Evolutionary conservation across 2,888 invertebrate genomes (phyloP).

Genomic region (Hermaeophaga mercurialis): DNA sequence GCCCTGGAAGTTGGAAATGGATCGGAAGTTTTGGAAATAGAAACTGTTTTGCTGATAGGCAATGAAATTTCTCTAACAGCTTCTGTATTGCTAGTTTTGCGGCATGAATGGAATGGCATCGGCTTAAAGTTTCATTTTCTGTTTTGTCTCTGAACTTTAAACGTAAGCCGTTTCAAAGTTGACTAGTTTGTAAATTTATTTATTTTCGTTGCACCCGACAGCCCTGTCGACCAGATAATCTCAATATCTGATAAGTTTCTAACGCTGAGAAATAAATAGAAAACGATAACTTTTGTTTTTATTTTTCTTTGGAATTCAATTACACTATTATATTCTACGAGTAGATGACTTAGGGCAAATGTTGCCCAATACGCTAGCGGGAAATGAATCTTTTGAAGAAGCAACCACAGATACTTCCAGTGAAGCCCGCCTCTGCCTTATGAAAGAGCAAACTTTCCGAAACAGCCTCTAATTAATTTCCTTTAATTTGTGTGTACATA

Average conservation of each 20-base stretch:
- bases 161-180: constrained; percentile 6
- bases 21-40: constrained; percentile 23
- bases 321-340: too few species aligned
- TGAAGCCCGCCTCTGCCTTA: constrained; percentile 9
- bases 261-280: too few species aligned
- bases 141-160: constrained; percentile 14
- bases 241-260: neutral
- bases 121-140: constrained; percentile 21
- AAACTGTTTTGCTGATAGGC: constrained; percentile 24
- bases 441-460: constrained; percentile 15
- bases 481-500: constrained; percentile 27
- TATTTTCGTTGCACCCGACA: neutral
- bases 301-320: neutral
- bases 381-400: too few species aligned
- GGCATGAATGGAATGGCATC: constrained; percentile 22
- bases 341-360: too few species aligned
- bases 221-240: neutral
- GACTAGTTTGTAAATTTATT: constrained; percentile 9
- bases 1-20: constrained; percentile 20
- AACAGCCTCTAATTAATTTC: constrained; percentile 28
- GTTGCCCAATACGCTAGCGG: too few species aligned
- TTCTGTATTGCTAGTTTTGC: constrained; percentile 23
- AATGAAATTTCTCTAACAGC: constrained; percentile 25
- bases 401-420: too few species aligned
- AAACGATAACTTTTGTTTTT: neutral